These are phyloP conservation scores for Nymphalis polychloros DNA, from an alignment of 2,888 invertebrate species.

Conservation along the genomic window DNA sequence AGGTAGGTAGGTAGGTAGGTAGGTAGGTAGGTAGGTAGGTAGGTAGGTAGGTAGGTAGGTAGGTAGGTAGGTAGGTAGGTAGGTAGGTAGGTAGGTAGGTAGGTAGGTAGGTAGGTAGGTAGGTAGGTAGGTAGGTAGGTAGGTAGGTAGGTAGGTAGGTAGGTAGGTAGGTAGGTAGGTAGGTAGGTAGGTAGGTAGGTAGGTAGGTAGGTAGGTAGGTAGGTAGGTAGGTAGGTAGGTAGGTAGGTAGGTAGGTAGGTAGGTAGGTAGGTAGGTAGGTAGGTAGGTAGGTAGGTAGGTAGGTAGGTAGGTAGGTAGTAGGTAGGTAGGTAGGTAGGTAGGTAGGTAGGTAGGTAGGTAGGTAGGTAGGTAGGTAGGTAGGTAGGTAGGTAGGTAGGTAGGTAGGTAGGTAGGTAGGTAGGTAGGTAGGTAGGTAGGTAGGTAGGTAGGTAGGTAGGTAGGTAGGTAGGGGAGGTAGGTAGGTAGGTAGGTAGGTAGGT, in stretches of 20 bases:
- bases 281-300: conserved; percentile 3
- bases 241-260: background rate
- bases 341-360: conserved; percentile 3
- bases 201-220: conserved; percentile 3
- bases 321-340: conserved; percentile 3
- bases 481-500: too few species aligned
- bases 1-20: conserved; percentile 3
- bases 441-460: background rate
- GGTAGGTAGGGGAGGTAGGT: too few species aligned
- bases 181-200: conserved; percentile 2
- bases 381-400: conserved; percentile 3
- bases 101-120: conserved; percentile 3
- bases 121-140: conserved; percentile 3
- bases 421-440: conserved; percentile 3
- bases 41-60: conserved; percentile 1
- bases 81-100: conserved; percentile 1
- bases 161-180: conserved; percentile 3
- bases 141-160: conserved; percentile 3
- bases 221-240: conserved; percentile 3
- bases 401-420: conserved; percentile 3
- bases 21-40: conserved; percentile 3
- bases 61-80: background rate
- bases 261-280: conserved; percentile 3
- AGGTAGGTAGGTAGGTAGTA: conserved; percentile 3
- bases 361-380: background rate